Conservation (phyloP, 2,113 vertebrate genomes). For the Tenrec ecaudatus region DNA sequence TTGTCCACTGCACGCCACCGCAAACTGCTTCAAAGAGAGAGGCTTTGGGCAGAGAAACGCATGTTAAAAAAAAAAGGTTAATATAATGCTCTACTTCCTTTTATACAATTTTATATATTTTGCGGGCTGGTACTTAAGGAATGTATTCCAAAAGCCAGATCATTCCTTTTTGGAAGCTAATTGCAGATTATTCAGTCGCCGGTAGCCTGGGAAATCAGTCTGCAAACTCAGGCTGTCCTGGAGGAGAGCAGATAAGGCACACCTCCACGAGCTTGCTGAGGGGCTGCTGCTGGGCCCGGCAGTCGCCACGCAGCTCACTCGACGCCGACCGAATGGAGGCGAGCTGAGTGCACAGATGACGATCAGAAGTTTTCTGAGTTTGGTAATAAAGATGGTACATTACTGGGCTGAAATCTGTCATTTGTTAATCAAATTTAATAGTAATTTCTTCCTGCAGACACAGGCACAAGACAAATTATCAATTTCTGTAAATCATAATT, state of each 20-base stretch:
- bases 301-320: not conserved
- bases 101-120: not conserved
- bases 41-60: not conserved
- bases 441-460: slow-evolving; percentile 81
- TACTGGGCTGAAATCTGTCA: slow-evolving; percentile 83
- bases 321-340: slow-evolving; percentile 39
- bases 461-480: slow-evolving; percentile 82
- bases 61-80: slow-evolving; percentile 51
- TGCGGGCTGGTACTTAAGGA: slow-evolving; percentile 22
- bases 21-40: slow-evolving; percentile 54
- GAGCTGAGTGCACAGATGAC: slow-evolving; percentile 58
- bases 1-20: not conserved
- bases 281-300: not conserved
- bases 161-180: slow-evolving; percentile 70
- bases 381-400: slow-evolving; percentile 84
- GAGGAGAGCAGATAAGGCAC: slow-evolving; percentile 40
- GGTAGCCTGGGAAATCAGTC: slow-evolving; percentile 72
- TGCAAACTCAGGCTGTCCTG: not conserved
- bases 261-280: slow-evolving; percentile 21
- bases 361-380: slow-evolving; percentile 79
- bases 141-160: slow-evolving; percentile 52
- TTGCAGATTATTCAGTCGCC: slow-evolving; percentile 61
- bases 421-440: slow-evolving; percentile 84
- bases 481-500: slow-evolving; percentile 74
- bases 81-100: slow-evolving; percentile 35